These are phyloP conservation scores for Pseudeuparius sepicola DNA, from an alignment of 2,888 invertebrate species.

Conservation along the genomic window DNA sequence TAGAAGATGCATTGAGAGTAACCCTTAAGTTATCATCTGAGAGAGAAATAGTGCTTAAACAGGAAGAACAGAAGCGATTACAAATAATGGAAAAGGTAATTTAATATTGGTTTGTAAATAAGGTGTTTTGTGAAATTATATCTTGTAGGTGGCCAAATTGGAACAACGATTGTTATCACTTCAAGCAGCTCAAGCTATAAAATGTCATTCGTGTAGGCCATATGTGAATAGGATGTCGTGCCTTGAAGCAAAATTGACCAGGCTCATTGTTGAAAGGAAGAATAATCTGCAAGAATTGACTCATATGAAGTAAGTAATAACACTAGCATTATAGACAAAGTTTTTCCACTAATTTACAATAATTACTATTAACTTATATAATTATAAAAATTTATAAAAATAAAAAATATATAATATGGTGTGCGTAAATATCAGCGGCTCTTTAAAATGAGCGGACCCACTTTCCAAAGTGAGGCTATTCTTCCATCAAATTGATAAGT, in stretches of 20 bases:
- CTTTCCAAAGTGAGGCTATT: too few species aligned
- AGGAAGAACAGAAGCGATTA: conserved; percentile 54
- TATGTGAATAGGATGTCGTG: conserved; percentile 53
- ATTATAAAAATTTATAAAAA: too few species aligned
- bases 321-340: background rate
- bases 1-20: conserved; percentile 77
- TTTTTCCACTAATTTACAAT: too few species aligned
- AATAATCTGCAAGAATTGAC: conserved; percentile 65
- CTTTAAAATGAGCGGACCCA: too few species aligned
- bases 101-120: conserved; percentile 4
- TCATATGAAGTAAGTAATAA: conserved; percentile 61
- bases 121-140: conserved; percentile 4
- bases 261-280: conserved; percentile 51
- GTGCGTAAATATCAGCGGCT: too few species aligned
- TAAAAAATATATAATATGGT: too few species aligned
- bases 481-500: too few species aligned
- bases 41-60: conserved; percentile 53
- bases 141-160: conserved; percentile 54
- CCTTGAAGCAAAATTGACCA: conserved; percentile 51
- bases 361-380: too few species aligned
- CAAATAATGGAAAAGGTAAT: conserved; percentile 57
- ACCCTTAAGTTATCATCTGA: conserved; percentile 65
- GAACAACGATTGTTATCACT: conserved; percentile 59
- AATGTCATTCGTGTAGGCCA: conserved; percentile 57
- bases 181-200: conserved; percentile 58